phyloP scores from a whole-genome alignment of 2,888 invertebrate genomes.

The Macrosiphum euphorbiae region DNA sequence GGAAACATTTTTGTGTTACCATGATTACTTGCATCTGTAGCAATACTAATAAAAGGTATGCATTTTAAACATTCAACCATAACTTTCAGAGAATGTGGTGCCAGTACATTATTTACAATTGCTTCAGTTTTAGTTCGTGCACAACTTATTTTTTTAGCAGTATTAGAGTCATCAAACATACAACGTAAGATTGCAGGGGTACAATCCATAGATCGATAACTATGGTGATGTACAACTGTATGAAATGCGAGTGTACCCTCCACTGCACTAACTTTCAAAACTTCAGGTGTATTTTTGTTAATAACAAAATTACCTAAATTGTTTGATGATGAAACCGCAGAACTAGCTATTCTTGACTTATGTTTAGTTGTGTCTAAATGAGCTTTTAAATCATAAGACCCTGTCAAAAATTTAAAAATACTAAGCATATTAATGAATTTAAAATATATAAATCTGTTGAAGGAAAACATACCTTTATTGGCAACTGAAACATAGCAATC shows the following conservation, averaged over 20 bases:
- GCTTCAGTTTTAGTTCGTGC: slow-evolving; percentile 19
- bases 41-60: slow-evolving; percentile 8
- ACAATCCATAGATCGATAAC: background rate
- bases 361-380: background rate
- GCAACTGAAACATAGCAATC: too few relatives aligned
- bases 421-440: background rate
- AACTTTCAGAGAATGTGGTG: background rate
- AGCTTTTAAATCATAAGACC: background rate
- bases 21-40: slow-evolving; percentile 28
- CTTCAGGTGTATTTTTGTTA: slow-evolving; percentile 15
- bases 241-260: slow-evolving; percentile 24
- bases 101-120: background rate
- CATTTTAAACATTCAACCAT: background rate
- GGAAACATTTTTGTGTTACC: slow-evolving; percentile 18
- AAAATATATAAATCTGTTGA: background rate
- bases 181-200: background rate
- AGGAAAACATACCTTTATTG: slow-evolving; percentile 7
- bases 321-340: background rate
- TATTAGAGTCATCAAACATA: slow-evolving; percentile 30
- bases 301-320: background rate
- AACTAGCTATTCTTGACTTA: slow-evolving; percentile 9
- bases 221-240: slow-evolving; percentile 18
- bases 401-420: background rate
- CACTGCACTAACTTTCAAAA: slow-evolving; percentile 19
- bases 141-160: slow-evolving; percentile 13